These are phyloP conservation scores for Tangachromis dhanisi DNA, from an alignment of 2,113 vertebrate species.

Conservation along the genomic window DNA sequence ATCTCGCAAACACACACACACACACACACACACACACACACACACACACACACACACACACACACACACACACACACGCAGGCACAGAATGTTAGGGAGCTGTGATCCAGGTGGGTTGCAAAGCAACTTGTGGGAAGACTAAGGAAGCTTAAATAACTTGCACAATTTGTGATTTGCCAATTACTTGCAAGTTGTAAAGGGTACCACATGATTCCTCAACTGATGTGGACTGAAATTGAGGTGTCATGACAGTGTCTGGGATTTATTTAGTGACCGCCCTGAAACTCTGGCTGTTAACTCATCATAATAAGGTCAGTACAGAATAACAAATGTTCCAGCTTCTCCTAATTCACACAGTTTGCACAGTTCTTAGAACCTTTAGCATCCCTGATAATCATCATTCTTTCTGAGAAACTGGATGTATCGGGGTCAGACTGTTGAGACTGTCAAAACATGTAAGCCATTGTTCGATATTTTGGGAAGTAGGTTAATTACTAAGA, in stretches of 20 bases:
- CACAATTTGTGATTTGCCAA: not conserved
- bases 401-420: not conserved
- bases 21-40: too few species aligned
- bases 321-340: not conserved
- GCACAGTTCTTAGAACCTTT: not conserved
- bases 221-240: not conserved
- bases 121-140: not conserved
- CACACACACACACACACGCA: accelerated
- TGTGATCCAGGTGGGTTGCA: not conserved
- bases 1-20: too few species aligned
- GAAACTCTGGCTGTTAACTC: not conserved
- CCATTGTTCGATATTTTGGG: not conserved
- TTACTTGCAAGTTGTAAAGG: not conserved
- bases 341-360: not conserved
- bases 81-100: not conserved
- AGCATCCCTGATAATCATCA: not conserved
- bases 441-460: not conserved
- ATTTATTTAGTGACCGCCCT: not conserved
- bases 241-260: accelerated
- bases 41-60: too few species aligned
- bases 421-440: not conserved
- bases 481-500: not conserved
- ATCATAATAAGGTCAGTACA: not conserved
- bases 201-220: not conserved
- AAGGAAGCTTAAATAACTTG: not conserved